Evolutionary conservation across 2,113 vertebrate genomes (phyloP).

Genomic region (Hepsetus odoe): DNA sequence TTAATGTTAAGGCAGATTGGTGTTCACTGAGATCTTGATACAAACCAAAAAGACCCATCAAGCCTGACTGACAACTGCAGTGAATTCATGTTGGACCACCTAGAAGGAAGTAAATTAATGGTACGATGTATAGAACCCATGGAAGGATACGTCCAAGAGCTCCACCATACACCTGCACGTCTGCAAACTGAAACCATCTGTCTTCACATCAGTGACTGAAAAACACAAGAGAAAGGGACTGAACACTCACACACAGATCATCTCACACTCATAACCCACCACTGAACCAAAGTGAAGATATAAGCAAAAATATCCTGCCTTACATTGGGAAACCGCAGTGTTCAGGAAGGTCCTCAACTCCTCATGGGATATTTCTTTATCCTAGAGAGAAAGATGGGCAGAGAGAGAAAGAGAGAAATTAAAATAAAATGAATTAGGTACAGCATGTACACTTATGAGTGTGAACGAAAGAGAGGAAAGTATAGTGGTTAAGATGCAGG

Average conservation of each 20-base stretch:
- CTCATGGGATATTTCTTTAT: slow-evolving; percentile 77
- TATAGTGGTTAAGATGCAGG: too few relatives aligned
- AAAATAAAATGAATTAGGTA: neutral
- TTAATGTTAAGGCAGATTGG: too few relatives aligned
- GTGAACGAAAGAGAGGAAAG: too few relatives aligned
- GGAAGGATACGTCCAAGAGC: slow-evolving; percentile 84
- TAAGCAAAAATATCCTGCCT: slow-evolving; percentile 47
- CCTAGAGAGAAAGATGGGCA: slow-evolving; percentile 68
- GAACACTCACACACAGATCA: neutral
- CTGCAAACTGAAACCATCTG: slow-evolving; percentile 78
- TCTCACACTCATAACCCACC: neutral
- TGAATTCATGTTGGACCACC: too few relatives aligned
- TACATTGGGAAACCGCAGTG: slow-evolving; percentile 78
- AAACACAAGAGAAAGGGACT: neutral
- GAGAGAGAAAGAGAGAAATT: too few relatives aligned
- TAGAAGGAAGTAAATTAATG: too few relatives aligned
- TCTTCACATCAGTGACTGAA: slow-evolving; percentile 79
- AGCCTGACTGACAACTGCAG: too few relatives aligned
- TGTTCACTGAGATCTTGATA: too few relatives aligned
- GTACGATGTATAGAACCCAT: neutral
- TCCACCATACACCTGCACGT: slow-evolving; percentile 84
- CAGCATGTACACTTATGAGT: neutral
- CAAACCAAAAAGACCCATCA: too few relatives aligned
- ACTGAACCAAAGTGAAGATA: neutral
- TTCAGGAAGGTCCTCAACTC: slow-evolving; percentile 78